Percentiles rank a stretch among this genome's conserved stretches.
Conservation (phyloP, 2,113 vertebrate genomes). For the Carassius carassius region DNA sequence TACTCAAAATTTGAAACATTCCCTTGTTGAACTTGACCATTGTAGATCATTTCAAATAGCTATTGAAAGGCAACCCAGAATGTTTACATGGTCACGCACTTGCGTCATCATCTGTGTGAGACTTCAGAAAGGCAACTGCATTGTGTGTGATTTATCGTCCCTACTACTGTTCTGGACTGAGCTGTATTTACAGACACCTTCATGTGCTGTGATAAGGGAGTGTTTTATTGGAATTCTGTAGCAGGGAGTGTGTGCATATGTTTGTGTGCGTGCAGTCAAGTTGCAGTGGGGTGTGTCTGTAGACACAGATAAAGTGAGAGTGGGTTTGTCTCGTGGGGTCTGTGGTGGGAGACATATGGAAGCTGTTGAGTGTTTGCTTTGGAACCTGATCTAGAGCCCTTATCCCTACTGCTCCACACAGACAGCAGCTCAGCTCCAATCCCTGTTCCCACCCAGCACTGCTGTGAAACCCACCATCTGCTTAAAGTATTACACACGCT, state of each 20-base stretch:
- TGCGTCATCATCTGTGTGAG: not conserved
- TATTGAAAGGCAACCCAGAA: not conserved
- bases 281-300: not conserved
- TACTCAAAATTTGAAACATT: not conserved
- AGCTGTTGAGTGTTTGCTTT: constrained; percentile 55
- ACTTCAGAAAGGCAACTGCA: not conserved
- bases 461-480: constrained; percentile 25
- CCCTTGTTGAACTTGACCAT: not conserved
- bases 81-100: not conserved
- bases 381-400: constrained; percentile 50
- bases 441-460: constrained; percentile 44
- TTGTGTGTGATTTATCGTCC: constrained; percentile 8
- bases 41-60: not conserved
- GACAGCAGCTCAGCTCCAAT: constrained; percentile 8
- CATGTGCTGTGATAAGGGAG: constrained; percentile 24
- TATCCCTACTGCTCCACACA: constrained; percentile 33
- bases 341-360: constrained; percentile 54
- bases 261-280: constrained; percentile 23
- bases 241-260: not conserved
- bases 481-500: not conserved
- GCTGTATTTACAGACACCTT: constrained; percentile 22
- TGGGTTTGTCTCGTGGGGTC: constrained; percentile 35
- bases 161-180: constrained; percentile 15
- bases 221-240: constrained; percentile 43
- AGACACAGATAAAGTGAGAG: constrained; percentile 22